Evolutionary conservation across 2,113 vertebrate genomes (phyloP).

Genomic region (Bubo blakistoni): DNA sequence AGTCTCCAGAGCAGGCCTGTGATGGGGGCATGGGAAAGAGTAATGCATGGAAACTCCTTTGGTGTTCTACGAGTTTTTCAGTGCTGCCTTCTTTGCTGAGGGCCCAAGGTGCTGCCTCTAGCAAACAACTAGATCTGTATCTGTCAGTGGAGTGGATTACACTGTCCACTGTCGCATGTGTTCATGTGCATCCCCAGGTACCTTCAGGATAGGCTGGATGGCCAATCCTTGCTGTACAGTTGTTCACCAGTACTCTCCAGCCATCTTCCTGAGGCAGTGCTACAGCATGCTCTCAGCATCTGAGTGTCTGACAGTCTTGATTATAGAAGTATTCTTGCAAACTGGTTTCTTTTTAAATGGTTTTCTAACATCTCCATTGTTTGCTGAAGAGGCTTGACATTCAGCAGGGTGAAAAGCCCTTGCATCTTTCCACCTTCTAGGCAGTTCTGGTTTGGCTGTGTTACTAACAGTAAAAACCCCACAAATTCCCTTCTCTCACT

Average conservation of each 20-base stretch:
- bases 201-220: background rate
- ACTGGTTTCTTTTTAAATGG: background rate
- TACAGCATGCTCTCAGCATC: background rate
- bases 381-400: background rate
- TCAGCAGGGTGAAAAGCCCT: background rate
- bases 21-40: background rate
- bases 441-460: background rate
- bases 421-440: background rate
- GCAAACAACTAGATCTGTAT: too few species aligned
- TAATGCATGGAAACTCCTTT: background rate
- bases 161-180: too few species aligned
- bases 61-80: background rate
- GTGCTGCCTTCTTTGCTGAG: background rate
- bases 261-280: background rate
- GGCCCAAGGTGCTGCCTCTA: background rate
- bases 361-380: background rate
- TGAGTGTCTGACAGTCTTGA: background rate
- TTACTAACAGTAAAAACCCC: background rate
- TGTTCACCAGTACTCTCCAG: background rate
- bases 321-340: background rate
- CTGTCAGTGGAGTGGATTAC: background rate
- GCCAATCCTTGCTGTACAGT: background rate
- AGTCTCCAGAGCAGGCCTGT: background rate
- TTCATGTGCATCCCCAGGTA: background rate
- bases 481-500: background rate